Evolutionary conservation across 2,888 invertebrate species (phyloP).

Genomic region (Heteromurus nitidus): DNA sequence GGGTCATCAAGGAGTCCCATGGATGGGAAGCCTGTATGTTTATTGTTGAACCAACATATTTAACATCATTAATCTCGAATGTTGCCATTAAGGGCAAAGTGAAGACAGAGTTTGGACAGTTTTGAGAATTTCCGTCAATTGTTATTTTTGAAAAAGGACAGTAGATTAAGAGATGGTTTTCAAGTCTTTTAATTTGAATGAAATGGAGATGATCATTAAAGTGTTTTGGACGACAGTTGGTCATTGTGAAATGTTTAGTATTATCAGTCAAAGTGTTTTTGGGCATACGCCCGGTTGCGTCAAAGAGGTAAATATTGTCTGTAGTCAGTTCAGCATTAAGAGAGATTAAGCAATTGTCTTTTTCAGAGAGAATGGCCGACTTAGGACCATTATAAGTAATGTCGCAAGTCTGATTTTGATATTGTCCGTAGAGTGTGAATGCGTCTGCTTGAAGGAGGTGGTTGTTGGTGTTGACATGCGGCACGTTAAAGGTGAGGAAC

Average conservation of each 20-base stretch:
- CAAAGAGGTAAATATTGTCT: too few species aligned
- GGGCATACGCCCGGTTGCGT: too few species aligned
- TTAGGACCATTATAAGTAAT: slow-evolving; percentile 51
- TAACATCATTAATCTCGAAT: slow-evolving; percentile 51
- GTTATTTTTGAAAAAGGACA: slow-evolving; percentile 35
- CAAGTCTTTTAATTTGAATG: slow-evolving; percentile 52
- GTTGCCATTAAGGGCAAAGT: slow-evolving; percentile 28
- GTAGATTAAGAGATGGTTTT: slow-evolving; percentile 35
- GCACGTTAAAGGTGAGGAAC: slow-evolving; percentile 33
- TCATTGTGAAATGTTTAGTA: slow-evolving; percentile 7
- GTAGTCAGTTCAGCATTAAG: not conserved
- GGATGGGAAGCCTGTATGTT: slow-evolving; percentile 11
- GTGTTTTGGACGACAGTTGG: not conserved
- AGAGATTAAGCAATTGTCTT: not conserved
- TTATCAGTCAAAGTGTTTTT: not conserved
- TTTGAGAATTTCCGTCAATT: slow-evolving; percentile 2
- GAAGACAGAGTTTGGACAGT: slow-evolving; percentile 56
- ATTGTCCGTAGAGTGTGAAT: slow-evolving; percentile 27
- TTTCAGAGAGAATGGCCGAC: not conserved
- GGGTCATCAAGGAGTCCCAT: slow-evolving; percentile 31
- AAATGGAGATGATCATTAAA: slow-evolving; percentile 24
- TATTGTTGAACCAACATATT: slow-evolving; percentile 23
- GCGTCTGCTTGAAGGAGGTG: slow-evolving; percentile 48
- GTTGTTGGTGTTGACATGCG: slow-evolving; percentile 15
- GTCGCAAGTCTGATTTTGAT: slow-evolving; percentile 43